These are phyloP conservation scores for Siniperca undulata DNA, from an alignment of 2,797 vertebrate species.

Conservation along the genomic window DNA sequence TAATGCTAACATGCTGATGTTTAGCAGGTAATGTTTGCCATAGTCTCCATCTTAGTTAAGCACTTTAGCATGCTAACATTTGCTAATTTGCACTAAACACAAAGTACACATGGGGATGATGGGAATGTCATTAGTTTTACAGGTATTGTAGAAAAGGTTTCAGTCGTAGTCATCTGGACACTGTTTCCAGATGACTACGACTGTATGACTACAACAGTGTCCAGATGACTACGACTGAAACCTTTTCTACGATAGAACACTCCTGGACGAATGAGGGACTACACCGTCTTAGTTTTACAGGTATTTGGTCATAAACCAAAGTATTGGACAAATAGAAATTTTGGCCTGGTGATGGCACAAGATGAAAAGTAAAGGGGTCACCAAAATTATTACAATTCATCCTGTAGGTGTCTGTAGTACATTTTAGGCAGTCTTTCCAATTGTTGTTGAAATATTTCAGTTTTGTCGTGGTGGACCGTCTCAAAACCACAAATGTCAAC, in stretches of 20 bases:
- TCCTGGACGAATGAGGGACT: too few relatives aligned
- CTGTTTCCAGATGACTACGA: too few relatives aligned
- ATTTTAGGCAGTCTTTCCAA: neutral
- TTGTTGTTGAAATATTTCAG: neutral
- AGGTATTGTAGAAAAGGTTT: too few relatives aligned
- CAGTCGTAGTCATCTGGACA: too few relatives aligned
- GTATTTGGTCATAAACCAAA: neutral
- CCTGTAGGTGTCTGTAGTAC: neutral
- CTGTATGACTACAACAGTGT: too few relatives aligned
- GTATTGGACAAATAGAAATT: neutral
- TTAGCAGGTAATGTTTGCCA: neutral
- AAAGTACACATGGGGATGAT: neutral
- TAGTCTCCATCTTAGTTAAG: neutral
- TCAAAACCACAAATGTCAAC: neutral
- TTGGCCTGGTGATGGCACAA: neutral
- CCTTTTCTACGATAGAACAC: too few relatives aligned
- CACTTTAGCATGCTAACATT: neutral
- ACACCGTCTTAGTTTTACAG: too few relatives aligned
- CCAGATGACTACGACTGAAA: too few relatives aligned
- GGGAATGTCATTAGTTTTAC: neutral
- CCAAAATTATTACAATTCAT: neutral
- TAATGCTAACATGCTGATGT: neutral
- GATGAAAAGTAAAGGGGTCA: neutral
- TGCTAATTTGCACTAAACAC: too few relatives aligned
- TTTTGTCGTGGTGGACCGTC: neutral